Evolutionary conservation across 1,140 invertebrate genomes (phyloP), one percentile per base, ranked within the genome.

Genomic region (Papilio machaon): DNA sequence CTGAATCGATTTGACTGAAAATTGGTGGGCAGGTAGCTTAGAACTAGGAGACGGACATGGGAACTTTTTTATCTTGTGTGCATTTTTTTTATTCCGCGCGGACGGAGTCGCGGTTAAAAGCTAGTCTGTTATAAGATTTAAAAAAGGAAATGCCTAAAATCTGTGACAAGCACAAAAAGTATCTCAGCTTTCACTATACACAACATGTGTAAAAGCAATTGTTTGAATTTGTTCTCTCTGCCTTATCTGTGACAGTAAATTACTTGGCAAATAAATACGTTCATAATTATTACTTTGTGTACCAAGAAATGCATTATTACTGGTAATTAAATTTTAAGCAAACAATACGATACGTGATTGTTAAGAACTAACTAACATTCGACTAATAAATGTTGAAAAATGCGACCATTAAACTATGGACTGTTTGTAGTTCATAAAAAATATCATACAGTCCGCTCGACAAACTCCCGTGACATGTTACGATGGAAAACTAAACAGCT

Each of bases 401-500:
- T 35, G 30, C 13, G 13, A 70, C 60, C 60, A 70, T 70, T 30
- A 70, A 70, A 70, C 30, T 70, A 30, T 70, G 30, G 30, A 47
- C 38, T 38, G 23, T 30, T 30, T 30, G 38, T 47, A 74, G 17
- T 74, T 47, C 10, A 74, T 19, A 74, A 46, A 74, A 47, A 74
- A 11, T 74, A 19, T 19, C 43, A 74, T 47, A 47, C 43, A 67
- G 19, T 30, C 13, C 17, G 43, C 64, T 70, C 73, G 46, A 46
- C 38, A 10, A 49, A 76, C 47, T 49, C 73, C 43, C 46, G 74
- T 35, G 74, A 76, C 74, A 76, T 76, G 74, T 76, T 76, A 76
- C 74, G 74, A 76, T 52, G 43, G 46, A 52, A 76, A 76, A 47
- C 46, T 52, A 76, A 76, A 76, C 74, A 49, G 46, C 74, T 76